These are phyloP conservation scores for Chaenocephalus aceratus DNA, from an alignment of 2,113 vertebrate species.

Conservation along the genomic window DNA sequence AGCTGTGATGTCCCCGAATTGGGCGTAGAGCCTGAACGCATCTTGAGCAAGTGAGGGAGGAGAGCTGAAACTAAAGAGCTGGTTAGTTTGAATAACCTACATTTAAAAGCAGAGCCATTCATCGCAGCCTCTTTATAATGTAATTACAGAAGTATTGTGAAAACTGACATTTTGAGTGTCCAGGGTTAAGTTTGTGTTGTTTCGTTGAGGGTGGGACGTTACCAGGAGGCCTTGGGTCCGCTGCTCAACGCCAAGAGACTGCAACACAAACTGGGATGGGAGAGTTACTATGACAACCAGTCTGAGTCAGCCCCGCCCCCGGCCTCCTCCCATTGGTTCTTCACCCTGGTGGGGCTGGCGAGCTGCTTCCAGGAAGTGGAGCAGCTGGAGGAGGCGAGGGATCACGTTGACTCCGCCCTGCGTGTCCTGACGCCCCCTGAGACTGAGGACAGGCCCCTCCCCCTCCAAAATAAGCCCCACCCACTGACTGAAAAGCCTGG, in stretches of 20 bases:
- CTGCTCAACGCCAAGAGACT: conserved; percentile 91
- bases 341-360: conserved; percentile 88
- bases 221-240: conserved; percentile 88
- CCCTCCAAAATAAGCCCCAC: background rate
- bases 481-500: conserved; percentile 50
- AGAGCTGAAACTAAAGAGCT: background rate
- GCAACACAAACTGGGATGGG: conserved; percentile 88
- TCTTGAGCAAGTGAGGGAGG: background rate
- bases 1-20: background rate
- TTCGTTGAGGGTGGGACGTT: conserved; percentile 83
- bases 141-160: no score
- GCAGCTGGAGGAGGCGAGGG: conserved; percentile 87
- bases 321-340: conserved; percentile 84
- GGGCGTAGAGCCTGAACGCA: background rate
- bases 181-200: conserved; percentile 35
- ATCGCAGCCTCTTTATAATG: no score
- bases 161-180: no score
- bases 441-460: conserved; percentile 45
- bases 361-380: conserved; percentile 93
- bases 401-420: conserved; percentile 89
- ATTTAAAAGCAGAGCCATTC: background rate
- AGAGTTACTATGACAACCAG: conserved; percentile 54
- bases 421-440: conserved; percentile 68
- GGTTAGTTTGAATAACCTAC: background rate
- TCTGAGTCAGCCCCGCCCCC: conserved; percentile 35